Percentiles rank a stretch among this genome's conserved stretches.
phyloP scores from a whole-genome alignment of 2,113 vertebrate genomes.

The Otus sunia region DNA sequence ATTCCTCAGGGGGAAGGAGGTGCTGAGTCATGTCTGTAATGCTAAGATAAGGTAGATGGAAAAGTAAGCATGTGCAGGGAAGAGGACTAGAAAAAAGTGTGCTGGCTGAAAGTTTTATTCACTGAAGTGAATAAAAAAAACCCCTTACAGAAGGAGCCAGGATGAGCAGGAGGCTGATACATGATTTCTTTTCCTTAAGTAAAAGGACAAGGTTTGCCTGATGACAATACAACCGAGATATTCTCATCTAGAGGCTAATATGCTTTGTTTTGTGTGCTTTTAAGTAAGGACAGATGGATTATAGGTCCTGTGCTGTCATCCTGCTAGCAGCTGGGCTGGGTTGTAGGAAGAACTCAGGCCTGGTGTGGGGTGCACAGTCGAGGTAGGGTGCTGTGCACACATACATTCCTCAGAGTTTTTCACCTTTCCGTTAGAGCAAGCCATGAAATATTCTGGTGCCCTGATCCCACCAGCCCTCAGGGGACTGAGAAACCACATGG shows the following conservation, averaged over 20 bases:
- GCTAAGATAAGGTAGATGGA: background rate
- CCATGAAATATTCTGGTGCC: background rate
- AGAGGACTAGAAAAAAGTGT: background rate
- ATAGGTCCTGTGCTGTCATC: background rate
- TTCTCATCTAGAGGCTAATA: background rate
- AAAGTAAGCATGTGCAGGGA: background rate
- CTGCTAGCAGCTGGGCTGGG: background rate
- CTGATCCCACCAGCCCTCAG: background rate
- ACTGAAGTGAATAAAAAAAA: background rate
- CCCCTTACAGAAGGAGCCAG: background rate
- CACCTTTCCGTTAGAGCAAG: background rate
- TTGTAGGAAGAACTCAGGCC: background rate
- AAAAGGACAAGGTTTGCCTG: background rate
- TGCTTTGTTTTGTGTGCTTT: background rate
- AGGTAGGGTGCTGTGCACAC: background rate
- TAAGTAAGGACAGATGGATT: background rate
- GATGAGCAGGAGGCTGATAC: background rate
- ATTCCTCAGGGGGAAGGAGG: background rate
- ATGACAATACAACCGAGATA: background rate
- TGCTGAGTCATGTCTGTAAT: background rate
- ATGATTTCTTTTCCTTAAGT: background rate
- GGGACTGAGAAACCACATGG: background rate
- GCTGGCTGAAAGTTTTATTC: background rate
- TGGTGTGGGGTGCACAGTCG: background rate
- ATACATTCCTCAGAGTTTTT: background rate